Percentiles rank a stretch among this genome's conserved stretches.
Evolutionary conservation across 1,140 invertebrate species (phyloP).

Genomic region (Euglossa dilemma): DNA sequence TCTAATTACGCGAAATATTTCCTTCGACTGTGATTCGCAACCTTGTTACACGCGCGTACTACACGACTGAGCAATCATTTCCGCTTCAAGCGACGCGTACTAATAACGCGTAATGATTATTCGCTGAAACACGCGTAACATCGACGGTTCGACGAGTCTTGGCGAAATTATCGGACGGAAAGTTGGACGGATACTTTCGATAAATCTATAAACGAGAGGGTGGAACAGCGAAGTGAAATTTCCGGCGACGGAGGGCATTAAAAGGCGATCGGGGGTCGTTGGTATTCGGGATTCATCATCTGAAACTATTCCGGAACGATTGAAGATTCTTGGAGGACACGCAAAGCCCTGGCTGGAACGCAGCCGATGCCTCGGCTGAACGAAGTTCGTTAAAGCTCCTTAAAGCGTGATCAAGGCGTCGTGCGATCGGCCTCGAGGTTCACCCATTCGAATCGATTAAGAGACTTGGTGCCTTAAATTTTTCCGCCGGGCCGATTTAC

Average conservation of each 20-base stretch:
- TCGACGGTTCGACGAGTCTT: background rate
- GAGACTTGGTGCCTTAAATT: slow-evolving; percentile 13
- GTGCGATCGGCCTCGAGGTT: background rate
- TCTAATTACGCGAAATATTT: too few species aligned
- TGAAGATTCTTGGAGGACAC: background rate
- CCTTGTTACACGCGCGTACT: too few species aligned
- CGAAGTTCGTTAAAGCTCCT: slow-evolving; percentile 30
- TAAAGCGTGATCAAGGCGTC: slow-evolving; percentile 24
- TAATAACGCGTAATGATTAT: too few species aligned
- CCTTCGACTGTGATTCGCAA: too few species aligned
- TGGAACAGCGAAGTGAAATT: background rate
- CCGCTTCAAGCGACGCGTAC: too few species aligned
- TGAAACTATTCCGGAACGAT: slow-evolving; percentile 11
- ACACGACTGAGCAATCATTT: too few species aligned
- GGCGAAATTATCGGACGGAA: background rate
- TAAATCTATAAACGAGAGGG: background rate
- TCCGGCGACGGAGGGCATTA: background rate
- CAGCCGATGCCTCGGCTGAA: slow-evolving; percentile 12
- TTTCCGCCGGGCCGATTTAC: background rate
- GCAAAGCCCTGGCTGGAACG: background rate
- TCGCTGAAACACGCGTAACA: too few species aligned
- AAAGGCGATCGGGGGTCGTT: background rate
- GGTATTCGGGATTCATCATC: background rate
- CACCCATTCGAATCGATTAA: slow-evolving; percentile 22
- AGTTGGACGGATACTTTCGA: background rate